Conservation (phyloP, 2,113 vertebrate species). For the Poeciliopsis turrubarensis region DNA sequence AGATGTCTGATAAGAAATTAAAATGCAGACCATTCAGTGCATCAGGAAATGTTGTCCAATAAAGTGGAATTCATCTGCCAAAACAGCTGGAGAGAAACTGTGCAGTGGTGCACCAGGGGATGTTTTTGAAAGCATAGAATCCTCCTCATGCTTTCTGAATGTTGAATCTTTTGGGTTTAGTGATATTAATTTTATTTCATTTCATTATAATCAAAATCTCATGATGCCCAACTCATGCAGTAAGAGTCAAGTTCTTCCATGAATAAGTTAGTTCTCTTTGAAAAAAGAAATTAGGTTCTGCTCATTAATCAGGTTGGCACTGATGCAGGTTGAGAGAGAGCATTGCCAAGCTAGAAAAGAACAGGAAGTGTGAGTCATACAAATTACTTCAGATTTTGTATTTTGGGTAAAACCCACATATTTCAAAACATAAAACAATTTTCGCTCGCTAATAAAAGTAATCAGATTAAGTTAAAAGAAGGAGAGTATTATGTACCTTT, state of each 20-base stretch:
- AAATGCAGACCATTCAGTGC: not conserved
- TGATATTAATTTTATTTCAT: not conserved
- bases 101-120: not conserved
- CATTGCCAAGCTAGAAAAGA: not conserved
- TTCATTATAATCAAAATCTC: not conserved
- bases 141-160: not conserved
- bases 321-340: not conserved
- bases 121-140: not conserved
- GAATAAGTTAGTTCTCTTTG: not conserved
- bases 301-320: not conserved
- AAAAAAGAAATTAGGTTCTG: not conserved
- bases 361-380: not conserved
- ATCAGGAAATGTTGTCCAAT: not conserved
- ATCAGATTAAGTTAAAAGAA: not conserved
- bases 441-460: not conserved
- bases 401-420: not conserved
- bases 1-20: not conserved
- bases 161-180: not conserved
- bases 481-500: too few relatives aligned
- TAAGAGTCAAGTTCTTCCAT: not conserved
- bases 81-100: not conserved
- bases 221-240: not conserved
- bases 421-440: not conserved
- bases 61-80: not conserved
- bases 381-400: not conserved